Evolutionary conservation across 37 sponge, comb jelly and placozoan species (phyloP).

Genomic region (Agelas oroides): DNA sequence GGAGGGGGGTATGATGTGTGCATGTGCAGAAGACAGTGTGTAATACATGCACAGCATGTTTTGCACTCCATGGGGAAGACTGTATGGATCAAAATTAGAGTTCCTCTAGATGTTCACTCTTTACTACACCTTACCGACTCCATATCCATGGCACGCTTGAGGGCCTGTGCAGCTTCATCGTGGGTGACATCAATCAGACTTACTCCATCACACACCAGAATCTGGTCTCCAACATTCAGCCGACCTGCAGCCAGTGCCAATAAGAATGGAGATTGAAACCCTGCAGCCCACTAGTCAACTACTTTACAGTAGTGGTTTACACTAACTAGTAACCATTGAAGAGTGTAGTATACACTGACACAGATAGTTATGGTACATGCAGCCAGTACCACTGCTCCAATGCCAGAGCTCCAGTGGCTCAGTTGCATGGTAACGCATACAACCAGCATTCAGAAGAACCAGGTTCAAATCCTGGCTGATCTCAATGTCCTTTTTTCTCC

Average conservation of each 20-base stretch:
- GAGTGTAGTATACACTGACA: no score
- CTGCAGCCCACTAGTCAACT: no score
- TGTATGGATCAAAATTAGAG: neutral
- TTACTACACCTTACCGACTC: constrained; percentile 66
- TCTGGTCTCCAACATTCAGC: constrained; percentile 87
- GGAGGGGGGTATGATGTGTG: neutral
- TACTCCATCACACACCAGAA: constrained; percentile 85
- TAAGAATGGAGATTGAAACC: no score
- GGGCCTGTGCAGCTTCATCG: constrained; percentile 75
- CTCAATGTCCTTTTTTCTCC: no score
- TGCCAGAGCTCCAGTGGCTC: no score
- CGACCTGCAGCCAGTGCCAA: constrained; percentile 15
- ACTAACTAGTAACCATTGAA: neutral
- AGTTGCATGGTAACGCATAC: no score
- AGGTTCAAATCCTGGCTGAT: no score
- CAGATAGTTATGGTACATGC: no score
- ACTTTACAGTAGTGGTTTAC: no score
- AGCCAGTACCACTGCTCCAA: no score
- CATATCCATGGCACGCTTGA: constrained; percentile 86
- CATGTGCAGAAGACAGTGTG: neutral
- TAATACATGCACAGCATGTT: neutral
- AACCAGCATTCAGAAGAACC: no score
- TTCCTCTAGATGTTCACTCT: neutral
- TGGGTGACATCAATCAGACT: constrained; percentile 79
- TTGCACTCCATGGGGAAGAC: no score